phyloP scores from a whole-genome alignment of 2,888 invertebrate genomes.

The Mylabris sibirica region DNA sequence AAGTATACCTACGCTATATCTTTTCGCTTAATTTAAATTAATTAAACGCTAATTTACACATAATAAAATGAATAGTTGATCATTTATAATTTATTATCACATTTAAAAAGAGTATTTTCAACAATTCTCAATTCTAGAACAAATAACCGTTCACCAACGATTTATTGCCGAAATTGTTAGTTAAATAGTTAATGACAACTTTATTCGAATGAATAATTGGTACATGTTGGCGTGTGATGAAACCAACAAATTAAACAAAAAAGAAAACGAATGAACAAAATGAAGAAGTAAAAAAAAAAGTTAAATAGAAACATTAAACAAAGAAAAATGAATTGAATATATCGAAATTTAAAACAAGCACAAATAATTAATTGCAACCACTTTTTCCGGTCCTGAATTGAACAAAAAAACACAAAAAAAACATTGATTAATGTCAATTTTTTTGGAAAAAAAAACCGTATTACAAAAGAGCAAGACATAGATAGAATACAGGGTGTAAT shows the following conservation, averaged over 20 bases:
- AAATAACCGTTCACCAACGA: slow-evolving; percentile 4
- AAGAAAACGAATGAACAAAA: background rate
- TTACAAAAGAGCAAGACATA: too few relatives aligned
- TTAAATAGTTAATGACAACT: slow-evolving; percentile 11
- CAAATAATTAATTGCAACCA: background rate
- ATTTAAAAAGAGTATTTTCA: background rate
- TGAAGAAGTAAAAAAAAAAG: background rate
- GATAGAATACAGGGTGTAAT: too few relatives aligned
- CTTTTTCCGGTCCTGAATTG: too few relatives aligned
- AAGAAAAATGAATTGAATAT: background rate
- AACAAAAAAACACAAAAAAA: too few relatives aligned
- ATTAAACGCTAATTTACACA: background rate
- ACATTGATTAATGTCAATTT: too few relatives aligned
- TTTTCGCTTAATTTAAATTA: background rate
- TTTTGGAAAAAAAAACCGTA: too few relatives aligned
- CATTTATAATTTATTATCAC: background rate
- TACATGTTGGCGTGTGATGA: slow-evolving; percentile 7
- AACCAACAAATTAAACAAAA: slow-evolving; percentile 1
- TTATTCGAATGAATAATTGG: slow-evolving; percentile 14
- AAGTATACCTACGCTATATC: too few relatives aligned
- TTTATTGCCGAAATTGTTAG: background rate
- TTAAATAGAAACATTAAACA: background rate
- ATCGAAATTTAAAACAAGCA: too few relatives aligned
- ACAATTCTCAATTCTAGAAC: slow-evolving; percentile 5
- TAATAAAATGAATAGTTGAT: background rate